Evolutionary conservation across 2,797 vertebrate species (phyloP).

Genomic region (Thaleichthys pacificus): DNA sequence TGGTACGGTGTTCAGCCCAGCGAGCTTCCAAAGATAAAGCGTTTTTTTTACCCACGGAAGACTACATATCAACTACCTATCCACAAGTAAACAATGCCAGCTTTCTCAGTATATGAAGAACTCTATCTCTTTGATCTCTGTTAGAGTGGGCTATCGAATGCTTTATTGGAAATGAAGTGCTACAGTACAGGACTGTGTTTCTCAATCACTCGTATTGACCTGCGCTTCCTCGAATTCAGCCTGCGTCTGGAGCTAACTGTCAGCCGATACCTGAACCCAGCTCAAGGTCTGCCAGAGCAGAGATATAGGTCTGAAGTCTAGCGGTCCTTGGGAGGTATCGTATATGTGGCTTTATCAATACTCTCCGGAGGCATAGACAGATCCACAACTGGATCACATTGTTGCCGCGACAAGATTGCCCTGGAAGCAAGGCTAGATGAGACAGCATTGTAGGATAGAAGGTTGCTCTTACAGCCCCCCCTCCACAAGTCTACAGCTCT

Average conservation of each 20-base stretch:
- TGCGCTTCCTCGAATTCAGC: slow-evolving; percentile 63
- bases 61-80: neutral
- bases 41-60: too few species aligned
- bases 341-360: slow-evolving; percentile 63
- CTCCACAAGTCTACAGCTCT: too few species aligned
- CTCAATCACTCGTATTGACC: slow-evolving; percentile 65
- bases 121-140: slow-evolving; percentile 5
- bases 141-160: slow-evolving; percentile 16
- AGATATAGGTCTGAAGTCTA: slow-evolving; percentile 50
- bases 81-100: neutral
- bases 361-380: slow-evolving; percentile 55
- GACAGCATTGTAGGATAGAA: too few species aligned
- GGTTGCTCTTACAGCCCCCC: too few species aligned
- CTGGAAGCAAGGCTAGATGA: neutral
- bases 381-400: slow-evolving; percentile 55
- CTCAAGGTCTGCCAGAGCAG: slow-evolving; percentile 40
- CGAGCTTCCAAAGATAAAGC: too few species aligned
- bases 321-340: slow-evolving; percentile 53
- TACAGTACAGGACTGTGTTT: slow-evolving; percentile 55
- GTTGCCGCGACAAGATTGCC: slow-evolving; percentile 12
- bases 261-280: slow-evolving; percentile 52
- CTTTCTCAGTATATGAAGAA: neutral
- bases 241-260: slow-evolving; percentile 63
- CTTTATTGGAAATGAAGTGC: slow-evolving; percentile 52
- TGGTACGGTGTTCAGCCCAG: neutral